phyloP scores from a whole-genome alignment of 30 jellyfish, hydroid and myxozoan genomes.

The Clytia hemisphaerica region DNA sequence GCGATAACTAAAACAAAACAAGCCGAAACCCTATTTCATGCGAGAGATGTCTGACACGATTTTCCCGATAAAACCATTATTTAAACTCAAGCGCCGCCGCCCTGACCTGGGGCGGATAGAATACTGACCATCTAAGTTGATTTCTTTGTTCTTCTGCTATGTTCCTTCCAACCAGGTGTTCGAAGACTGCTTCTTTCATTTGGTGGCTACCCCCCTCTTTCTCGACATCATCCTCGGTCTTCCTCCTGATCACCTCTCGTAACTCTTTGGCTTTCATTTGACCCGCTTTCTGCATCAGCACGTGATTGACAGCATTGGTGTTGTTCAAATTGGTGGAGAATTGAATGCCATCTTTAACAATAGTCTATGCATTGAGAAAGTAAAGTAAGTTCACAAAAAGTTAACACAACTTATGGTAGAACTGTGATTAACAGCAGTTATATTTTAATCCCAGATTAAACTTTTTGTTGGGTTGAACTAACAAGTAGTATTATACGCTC shows the following conservation, averaged over 20 bases:
- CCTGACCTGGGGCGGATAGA: no score
- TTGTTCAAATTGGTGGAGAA: slow-evolving; percentile 77
- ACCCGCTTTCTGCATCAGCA: slow-evolving; percentile 80
- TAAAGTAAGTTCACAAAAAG: not conserved
- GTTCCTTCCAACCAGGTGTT: slow-evolving; percentile 53
- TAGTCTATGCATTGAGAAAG: slow-evolving; percentile 21
- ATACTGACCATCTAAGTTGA: slow-evolving; percentile 85
- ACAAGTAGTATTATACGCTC: no score
- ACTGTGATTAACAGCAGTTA: no score
- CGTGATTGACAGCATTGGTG: slow-evolving; percentile 74
- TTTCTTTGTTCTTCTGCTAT: slow-evolving; percentile 77
- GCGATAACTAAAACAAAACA: no score
- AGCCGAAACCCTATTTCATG: no score
- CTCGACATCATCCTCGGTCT: not conserved
- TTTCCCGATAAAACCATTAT: no score
- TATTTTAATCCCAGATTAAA: no score
- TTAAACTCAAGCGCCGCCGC: no score
- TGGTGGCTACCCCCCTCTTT: slow-evolving; percentile 16
- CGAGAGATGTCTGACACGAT: no score
- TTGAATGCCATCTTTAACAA: slow-evolving; percentile 71
- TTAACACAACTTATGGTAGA: no score
- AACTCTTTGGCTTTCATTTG: slow-evolving; percentile 66
- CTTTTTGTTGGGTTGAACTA: no score
- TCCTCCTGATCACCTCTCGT: slow-evolving; percentile 33
- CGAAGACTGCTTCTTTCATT: slow-evolving; percentile 87